Base-by-base conservation (phyloP, 1,140 invertebrate species). In the Caerostris darwini region DNA sequence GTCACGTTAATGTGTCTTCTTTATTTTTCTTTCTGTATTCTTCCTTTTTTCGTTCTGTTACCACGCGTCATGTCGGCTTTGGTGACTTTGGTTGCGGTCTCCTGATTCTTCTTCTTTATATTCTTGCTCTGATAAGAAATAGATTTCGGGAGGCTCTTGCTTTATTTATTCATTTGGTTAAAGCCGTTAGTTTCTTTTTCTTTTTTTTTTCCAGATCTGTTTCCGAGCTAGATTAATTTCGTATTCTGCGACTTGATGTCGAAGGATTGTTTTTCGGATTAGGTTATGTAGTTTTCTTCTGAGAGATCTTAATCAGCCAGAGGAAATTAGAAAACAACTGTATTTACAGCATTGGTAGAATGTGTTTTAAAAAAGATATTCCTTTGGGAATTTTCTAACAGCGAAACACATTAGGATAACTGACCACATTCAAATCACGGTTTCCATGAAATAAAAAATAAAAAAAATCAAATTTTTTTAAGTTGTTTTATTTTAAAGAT, bases 1-100 rank as follows among this genome's bases (percentile, higher is more conserved):
- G 82, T 93, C 82, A 93, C 91, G 61, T 93, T 92, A 85, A 67
- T 92, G 77, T 85, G 34, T 53, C 19, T 81, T 58, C 19, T 69
- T 59, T 53, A 34, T 34, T 50, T 57, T 12, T 85, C 19, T 19
- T 14, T 34, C 12, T 85, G 7, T 77, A 7, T 77, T 50, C 34
- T 77, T 12, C 50, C 69, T 77, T 34, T 34, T 34, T 81, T 90
- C 69, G 69, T 77, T 17, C 64, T 77, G n/a, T 71, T 89, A 69
- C 14, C 64, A 69, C 61, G 50, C 67, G 64, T 71, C 57, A 12
- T 57, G 34, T 87, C n/a, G n/a, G 87, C 50, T 17, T 57, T 69
- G n/a, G 54, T 56, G 87, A 61, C 87, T 89, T 69, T 69, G 12
- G 87, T 53, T 77, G 87, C 14, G 57, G 57, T 61, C 59, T 87